Conservation (phyloP, 2,797 vertebrate species). For the Sebastes matsubarae region DNA sequence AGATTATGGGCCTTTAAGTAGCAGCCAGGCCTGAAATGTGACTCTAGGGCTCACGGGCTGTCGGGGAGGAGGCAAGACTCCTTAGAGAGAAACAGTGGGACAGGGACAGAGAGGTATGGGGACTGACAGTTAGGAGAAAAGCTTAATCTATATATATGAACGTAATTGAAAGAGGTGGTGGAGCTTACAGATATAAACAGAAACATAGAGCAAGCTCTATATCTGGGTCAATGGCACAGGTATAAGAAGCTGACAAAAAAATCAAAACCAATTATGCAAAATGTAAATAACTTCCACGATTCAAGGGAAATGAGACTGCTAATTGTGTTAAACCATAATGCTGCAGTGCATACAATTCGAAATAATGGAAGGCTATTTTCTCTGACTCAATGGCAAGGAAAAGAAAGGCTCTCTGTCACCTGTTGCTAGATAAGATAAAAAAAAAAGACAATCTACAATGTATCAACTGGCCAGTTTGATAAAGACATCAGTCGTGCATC, state of each 20-base stretch:
- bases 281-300: neutral
- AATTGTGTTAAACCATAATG: neutral
- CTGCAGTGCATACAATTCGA: neutral
- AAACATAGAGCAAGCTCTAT: neutral
- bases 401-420: neutral
- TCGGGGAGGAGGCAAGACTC: slow-evolving; percentile 65
- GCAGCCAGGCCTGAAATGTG: slow-evolving; percentile 89
- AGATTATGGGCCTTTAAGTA: slow-evolving; percentile 91
- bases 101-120: slow-evolving; percentile 20
- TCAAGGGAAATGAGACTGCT: neutral
- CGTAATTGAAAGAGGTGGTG: neutral
- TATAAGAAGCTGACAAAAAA: neutral
- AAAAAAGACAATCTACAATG: neutral
- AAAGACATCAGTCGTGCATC: neutral
- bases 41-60: slow-evolving; percentile 81
- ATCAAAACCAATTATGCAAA: neutral
- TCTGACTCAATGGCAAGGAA: neutral
- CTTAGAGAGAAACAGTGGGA: slow-evolving; percentile 43
- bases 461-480: neutral
- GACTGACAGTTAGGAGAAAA: slow-evolving; percentile 6
- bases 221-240: neutral
- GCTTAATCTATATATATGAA: slow-evolving; percentile 26
- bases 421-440: neutral
- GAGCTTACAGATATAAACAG: neutral
- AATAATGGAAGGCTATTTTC: neutral